phyloP scores from a whole-genome alignment of 2,797 vertebrate genomes.

The Hafferia zeledoni region DNA sequence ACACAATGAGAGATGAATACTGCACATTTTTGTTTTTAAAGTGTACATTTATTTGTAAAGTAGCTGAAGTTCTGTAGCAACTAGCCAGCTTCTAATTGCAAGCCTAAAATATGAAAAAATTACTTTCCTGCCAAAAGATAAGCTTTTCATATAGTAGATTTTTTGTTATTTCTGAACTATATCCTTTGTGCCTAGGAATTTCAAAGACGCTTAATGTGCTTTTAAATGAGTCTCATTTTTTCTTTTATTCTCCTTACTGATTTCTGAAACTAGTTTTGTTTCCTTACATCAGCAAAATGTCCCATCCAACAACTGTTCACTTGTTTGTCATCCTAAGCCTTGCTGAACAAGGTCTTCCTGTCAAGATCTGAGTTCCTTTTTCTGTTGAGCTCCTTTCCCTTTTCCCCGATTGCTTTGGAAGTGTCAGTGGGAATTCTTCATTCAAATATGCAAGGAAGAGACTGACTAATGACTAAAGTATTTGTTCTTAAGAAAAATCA shows the following conservation, averaged over 20 bases:
- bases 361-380: not conserved
- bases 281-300: not conserved
- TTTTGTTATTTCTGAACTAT: not conserved
- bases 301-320: not conserved
- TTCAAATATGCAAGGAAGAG: not conserved
- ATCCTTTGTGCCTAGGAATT: not conserved
- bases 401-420: not conserved
- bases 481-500: not conserved
- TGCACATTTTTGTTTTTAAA: not conserved
- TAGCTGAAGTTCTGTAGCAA: not conserved
- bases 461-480: not conserved
- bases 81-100: not conserved
- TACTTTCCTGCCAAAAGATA: not conserved
- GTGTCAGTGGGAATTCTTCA: not conserved
- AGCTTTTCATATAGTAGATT: not conserved
- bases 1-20: not conserved
- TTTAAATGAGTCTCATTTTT: not conserved
- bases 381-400: not conserved
- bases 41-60: not conserved
- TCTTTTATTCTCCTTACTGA: not conserved
- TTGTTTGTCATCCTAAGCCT: not conserved
- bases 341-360: not conserved
- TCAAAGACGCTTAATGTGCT: not conserved
- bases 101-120: not conserved
- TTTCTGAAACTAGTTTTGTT: constrained; percentile 1